Base-by-base conservation (phyloP, 2,888 invertebrate species). In the Periphyllus acericola region DNA sequence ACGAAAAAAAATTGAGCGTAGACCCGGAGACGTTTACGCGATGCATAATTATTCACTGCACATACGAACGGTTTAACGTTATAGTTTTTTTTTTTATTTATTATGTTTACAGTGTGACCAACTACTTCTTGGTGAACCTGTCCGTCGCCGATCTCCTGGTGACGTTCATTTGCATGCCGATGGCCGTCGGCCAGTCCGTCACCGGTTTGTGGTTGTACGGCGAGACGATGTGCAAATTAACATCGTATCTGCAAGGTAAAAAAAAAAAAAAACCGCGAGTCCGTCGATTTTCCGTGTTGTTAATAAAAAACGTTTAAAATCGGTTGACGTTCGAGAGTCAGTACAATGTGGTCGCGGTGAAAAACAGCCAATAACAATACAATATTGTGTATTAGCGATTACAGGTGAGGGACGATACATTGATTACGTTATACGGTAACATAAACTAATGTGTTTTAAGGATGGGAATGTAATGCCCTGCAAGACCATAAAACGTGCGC, bases 71-170 rank as follows among this genome's bases (percentile, higher is more conserved):
- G 8, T 9, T 74, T 34, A 34, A 46, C n/a, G 1, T 29, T n/a
- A n/a, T n/a, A n/a, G n/a, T n/a, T n/a, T n/a, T n/a, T n/a, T n/a
- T 52, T 46, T 14, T n/a, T 34, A 19, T 34, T 66, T 79, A 3
- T 55, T n/a, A 55, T 40, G 1, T 80, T 93, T 90, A 34, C 94
- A 95, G 95, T 90, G 94, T 95, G 0, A 95, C 95, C 14, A 95
- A 95, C 92, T 95, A 95, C 90, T 95, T 95, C 92, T 93, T 95
- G 90, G 95, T 95, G 90, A 95, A 95, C 91, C 92, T 95, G 89
- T 95, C 95, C 0, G 93, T 95, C 89, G 95, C 95, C 0, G 95
- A 95, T 90, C 92, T 95, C 11, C 92, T 95, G 89, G 95, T 95
- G 90, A 95, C 95, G 0, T 91, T 94, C 89, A 93, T 95, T 90